Base-by-base conservation (phyloP, 2,888 invertebrate species). In the Yponomeuta malinellus region DNA sequence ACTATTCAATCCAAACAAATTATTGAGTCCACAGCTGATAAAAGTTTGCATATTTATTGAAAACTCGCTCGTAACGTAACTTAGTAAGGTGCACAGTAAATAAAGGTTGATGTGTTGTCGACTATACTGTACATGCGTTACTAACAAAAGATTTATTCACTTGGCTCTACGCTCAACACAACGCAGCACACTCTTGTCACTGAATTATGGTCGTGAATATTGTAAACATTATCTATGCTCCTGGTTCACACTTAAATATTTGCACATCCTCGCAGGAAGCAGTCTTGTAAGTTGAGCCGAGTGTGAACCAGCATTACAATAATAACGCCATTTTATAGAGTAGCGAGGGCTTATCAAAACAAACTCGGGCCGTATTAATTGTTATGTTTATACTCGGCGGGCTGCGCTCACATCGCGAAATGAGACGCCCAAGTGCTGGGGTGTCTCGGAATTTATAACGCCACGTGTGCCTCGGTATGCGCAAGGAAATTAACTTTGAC, bases 101-200 rank as follows among this genome's bases (percentile, higher is more conserved):
- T 43, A 43, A 43, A 43, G 43, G 43, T 43, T 43, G 6, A 43
- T 43, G 43, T 43, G 43, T 6, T 8, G 43, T 43, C 43, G 43
- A 43, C 43, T 43, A 6, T 43, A 43, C 43, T 43, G 37, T 8
- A 43, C 43, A 48, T 43, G 23, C 68, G 33, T 12, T 68, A 6
- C 63, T 48, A 65, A 48, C 48, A 70, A 52, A 66, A 52, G 71
- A 71, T 71, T 71, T 66, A 71, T 71, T 8, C 67, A n/a, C 52
- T 59, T 43, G 67, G 2, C 15, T 37, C 15, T 15, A 59, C 12
- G 12, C 10, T 52, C 75, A 78, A 79, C 81, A 81, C 81, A 80
- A 74, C 75, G 77, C 83, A 74, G 33, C 75, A 77, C 83, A 87
- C 84, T 23, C 23, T 85, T 87, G 87, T 83, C 84, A 80, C 79